Base-by-base conservation (phyloP, 2,888 invertebrate genomes). In the Aphidoletes aphidimyza region DNA sequence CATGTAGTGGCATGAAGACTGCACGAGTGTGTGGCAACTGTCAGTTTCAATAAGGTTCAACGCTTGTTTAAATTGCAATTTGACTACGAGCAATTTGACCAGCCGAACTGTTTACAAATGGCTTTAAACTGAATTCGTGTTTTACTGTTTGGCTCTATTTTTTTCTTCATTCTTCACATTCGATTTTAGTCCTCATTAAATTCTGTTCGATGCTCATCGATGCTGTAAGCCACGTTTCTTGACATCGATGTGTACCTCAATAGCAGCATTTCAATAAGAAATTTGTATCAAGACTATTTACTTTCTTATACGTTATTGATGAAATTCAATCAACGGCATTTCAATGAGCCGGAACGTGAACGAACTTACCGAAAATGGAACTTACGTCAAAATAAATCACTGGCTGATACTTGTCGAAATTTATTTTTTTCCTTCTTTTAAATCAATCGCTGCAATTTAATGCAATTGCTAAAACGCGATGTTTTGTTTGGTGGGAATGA, bases 261-360 rank as follows among this genome's bases (percentile, higher is more conserved):
- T 42, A 42, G n/a, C 22, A 30, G 14, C 30, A 30, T 30, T 30
- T 30, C 69, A 69, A 69, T 30, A 14, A n/a, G n/a, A n/a, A n/a
- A 69, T 34, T 69, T 69, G 69, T 69, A 69, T 30, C 69, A n/a
- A 69, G 69, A 69, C 69, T 69, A 69, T 69, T 69, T 69, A 30
- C 34, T 69, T 69, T 69, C 69, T 69, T 69, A 69, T 14, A 69
- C 69, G 69, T 69, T 30, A 69, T 69, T 69, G 69, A 69, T 14
- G 69, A 69, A 69, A 14, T 69, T 30, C 30, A 30, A 69, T 54
- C 54, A 69, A 69, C 0, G 69, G 30, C 69, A 69, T 69, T 69
- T 30, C 69, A 30, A 69, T 69, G 69, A 69, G 69, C 69, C 69
- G 69, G 69, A 69, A 69, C 69, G 69, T 69, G 69, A 69, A 69